Percentiles rank a stretch among this genome's conserved stretches.
phyloP scores from a whole-genome alignment of 2,113 vertebrate species.

The Oryctolagus cuniculus region DNA sequence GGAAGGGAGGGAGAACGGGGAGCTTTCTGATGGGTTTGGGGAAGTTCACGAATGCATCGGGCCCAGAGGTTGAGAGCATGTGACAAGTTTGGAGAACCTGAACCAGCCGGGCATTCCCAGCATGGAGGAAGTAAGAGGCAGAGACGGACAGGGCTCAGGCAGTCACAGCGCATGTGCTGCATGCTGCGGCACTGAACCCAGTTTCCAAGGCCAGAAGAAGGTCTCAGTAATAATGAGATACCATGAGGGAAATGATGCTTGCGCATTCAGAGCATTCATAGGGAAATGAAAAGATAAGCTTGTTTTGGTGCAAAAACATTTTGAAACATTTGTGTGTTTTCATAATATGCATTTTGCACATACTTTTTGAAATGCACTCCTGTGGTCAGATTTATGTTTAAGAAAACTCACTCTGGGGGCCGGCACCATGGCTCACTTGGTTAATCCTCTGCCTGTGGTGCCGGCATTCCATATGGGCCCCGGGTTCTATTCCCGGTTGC shows the following conservation, averaged over 20 bases:
- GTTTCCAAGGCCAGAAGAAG: background rate
- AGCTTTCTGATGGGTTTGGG: background rate
- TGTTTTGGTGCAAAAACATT: too few relatives aligned
- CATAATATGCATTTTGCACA: too few relatives aligned
- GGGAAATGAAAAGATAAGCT: too few relatives aligned
- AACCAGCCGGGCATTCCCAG: background rate
- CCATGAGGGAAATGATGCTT: too few relatives aligned
- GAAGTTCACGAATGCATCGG: background rate
- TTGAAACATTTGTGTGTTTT: too few relatives aligned
- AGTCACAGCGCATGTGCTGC: background rate
- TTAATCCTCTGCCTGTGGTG: too few relatives aligned
- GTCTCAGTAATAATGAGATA: background rate
- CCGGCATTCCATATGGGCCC: too few relatives aligned
- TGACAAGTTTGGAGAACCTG: background rate
- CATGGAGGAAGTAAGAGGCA: background rate
- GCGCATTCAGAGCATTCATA: too few relatives aligned
- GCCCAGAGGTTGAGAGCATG: background rate
- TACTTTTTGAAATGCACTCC: too few relatives aligned
- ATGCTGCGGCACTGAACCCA: background rate
- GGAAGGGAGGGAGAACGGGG: background rate
- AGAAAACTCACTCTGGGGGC: background rate
- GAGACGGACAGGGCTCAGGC: background rate
- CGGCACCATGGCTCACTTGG: too few relatives aligned
- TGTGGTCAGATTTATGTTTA: background rate
- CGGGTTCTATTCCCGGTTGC: too few relatives aligned